Percentiles rank a stretch among this genome's conserved stretches.
These are phyloP conservation scores for Sicus ferrugineus DNA, from an alignment of 2,888 invertebrate genomes.

Conservation along the genomic window DNA sequence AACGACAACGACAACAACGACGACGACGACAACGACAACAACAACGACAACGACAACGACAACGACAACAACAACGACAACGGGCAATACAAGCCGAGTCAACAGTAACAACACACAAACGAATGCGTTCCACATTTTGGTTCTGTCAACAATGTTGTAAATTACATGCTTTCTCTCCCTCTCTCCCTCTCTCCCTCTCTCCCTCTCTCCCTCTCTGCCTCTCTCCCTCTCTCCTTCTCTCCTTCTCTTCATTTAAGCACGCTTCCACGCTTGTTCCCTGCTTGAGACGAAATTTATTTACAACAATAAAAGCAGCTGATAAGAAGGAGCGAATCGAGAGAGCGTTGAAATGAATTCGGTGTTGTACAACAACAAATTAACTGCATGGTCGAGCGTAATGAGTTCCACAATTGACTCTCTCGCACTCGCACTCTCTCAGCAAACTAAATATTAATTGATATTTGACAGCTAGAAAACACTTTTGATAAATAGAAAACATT, in stretches of 20 bases:
- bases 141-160: conserved; percentile 25
- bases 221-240: neutral
- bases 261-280: neutral
- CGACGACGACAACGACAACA: neutral
- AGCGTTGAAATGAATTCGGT: neutral
- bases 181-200: neutral
- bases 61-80: neutral
- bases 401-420: too few relatives aligned
- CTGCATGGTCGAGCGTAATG: conserved; percentile 8
- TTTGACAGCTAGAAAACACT: too few relatives aligned
- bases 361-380: neutral
- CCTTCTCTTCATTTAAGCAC: neutral
- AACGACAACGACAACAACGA: neutral
- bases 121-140: conserved; percentile 11
- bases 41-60: neutral
- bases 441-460: too few relatives aligned
- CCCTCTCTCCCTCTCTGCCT: neutral
- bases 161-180: conserved; percentile 1
- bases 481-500: too few relatives aligned
- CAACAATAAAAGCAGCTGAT: too few relatives aligned
- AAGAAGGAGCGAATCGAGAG: neutral
- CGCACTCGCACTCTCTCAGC: too few relatives aligned
- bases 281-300: neutral
- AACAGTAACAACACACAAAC: neutral
- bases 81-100: neutral